phyloP scores from a whole-genome alignment of 1,140 invertebrate species.

The Drosophila pruinosa region DNA sequence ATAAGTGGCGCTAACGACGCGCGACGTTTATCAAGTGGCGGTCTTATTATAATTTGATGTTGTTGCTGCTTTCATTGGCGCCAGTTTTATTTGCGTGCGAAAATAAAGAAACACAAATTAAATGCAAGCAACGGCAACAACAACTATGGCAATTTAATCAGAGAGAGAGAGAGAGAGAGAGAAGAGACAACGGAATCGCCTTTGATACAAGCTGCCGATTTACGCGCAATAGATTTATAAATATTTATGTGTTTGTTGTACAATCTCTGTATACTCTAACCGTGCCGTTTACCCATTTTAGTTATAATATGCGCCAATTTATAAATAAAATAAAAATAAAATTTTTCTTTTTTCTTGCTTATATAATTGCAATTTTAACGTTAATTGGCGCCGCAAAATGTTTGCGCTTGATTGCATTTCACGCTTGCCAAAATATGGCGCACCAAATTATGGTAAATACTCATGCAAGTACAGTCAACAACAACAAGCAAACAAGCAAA shows the following conservation, averaged over 20 bases:
- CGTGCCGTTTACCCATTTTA: background rate
- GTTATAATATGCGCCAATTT: background rate
- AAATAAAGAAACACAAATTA: conserved; percentile 57
- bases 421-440: conserved; percentile 2
- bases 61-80: conserved; percentile 61
- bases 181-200: conserved; percentile 28
- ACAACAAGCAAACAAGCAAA: no score
- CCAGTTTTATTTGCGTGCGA: conserved; percentile 80
- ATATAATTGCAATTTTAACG: conserved; percentile 33
- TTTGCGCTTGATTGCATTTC: conserved; percentile 43
- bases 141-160: background rate
- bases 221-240: conserved; percentile 29
- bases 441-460: background rate
- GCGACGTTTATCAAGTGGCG: conserved; percentile 72
- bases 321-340: conserved; percentile 13
- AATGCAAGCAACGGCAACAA: conserved; percentile 43
- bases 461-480: no score
- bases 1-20: conserved; percentile 80
- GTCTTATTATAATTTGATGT: conserved; percentile 43
- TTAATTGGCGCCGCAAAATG: conserved; percentile 40
- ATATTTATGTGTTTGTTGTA: conserved; percentile 10
- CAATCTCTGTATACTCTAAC: background rate
- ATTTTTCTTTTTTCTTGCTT: background rate
- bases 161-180: no score
- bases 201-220: conserved; percentile 32